phyloP scores from a whole-genome alignment of 2,888 invertebrate species.

The Rhingia campestris region DNA sequence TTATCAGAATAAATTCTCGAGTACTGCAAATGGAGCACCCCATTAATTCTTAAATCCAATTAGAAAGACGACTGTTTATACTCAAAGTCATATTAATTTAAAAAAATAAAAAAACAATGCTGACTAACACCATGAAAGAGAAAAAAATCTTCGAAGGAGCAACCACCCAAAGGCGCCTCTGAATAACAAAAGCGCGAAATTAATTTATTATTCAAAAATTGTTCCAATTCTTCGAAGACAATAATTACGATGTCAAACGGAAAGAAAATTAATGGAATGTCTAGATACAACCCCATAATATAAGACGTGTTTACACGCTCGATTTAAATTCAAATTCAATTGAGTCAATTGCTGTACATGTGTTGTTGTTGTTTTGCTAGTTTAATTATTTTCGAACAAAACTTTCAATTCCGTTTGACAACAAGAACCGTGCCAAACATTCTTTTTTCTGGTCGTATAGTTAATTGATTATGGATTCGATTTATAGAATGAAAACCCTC shows the following conservation, averaged over 20 bases:
- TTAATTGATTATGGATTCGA: constrained; percentile 52
- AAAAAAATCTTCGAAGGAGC: background rate
- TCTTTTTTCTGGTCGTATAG: background rate
- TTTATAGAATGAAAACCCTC: constrained; percentile 17
- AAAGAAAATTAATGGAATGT: constrained; percentile 39
- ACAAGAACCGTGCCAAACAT: constrained; percentile 13
- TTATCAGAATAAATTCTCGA: too few relatives aligned
- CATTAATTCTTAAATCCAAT: too few relatives aligned
- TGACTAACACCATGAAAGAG: too few relatives aligned
- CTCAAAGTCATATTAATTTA: too few relatives aligned
- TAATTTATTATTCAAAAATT: constrained; percentile 26
- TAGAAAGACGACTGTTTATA: too few relatives aligned
- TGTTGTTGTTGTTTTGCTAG: background rate
- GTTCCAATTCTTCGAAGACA: constrained; percentile 2
- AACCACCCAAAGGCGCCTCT: background rate
- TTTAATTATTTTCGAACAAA: background rate
- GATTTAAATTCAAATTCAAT: constrained; percentile 45
- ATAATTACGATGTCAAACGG: constrained; percentile 43
- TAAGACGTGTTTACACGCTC: constrained; percentile 18
- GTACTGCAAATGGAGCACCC: too few relatives aligned
- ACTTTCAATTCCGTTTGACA: constrained; percentile 30
- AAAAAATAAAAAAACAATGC: too few relatives aligned
- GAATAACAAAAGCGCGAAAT: constrained; percentile 5
- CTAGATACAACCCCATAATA: background rate
- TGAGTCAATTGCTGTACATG: constrained; percentile 35